These are phyloP conservation scores for Numenius arquata DNA, from an alignment of 2,113 vertebrate genomes.

Conservation along the genomic window DNA sequence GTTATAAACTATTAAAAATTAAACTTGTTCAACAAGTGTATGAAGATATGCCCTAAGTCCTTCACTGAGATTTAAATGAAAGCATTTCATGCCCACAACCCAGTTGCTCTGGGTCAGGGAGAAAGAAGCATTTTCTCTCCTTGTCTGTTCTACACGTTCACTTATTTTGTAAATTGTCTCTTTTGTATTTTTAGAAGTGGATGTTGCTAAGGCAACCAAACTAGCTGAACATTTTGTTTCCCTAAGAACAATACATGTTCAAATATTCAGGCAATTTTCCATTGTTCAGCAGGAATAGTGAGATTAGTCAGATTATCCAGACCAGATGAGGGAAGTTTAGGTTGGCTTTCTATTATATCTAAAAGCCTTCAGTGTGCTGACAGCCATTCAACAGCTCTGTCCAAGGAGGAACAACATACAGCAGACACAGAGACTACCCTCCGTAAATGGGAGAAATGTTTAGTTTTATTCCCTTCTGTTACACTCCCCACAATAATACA, in stretches of 20 bases:
- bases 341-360: slow-evolving; percentile 28
- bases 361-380: slow-evolving; percentile 4
- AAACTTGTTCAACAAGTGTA: not conserved
- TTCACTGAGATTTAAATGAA: not conserved
- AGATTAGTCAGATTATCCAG: slow-evolving; percentile 66
- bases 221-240: slow-evolving; percentile 80
- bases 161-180: slow-evolving; percentile 67
- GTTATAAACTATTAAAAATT: not conserved
- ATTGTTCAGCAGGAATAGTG: slow-evolving; percentile 66
- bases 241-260: slow-evolving; percentile 76
- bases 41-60: not conserved
- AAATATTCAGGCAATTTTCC: slow-evolving; percentile 78
- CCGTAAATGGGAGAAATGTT: not conserved
- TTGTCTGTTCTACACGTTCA: slow-evolving; percentile 29
- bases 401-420: not conserved
- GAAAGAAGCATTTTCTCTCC: slow-evolving; percentile 34
- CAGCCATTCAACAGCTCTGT: not conserved
- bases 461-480: not conserved
- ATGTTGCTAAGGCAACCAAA: slow-evolving; percentile 78
- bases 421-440: not conserved
- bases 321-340: slow-evolving; percentile 48
- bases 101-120: not conserved
- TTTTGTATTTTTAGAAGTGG: slow-evolving; percentile 78
- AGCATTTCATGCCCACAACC: not conserved
- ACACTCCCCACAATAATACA: not conserved